These are phyloP conservation scores for Phortica okadai DNA, from an alignment of 2,888 invertebrate species.

Conservation along the genomic window DNA sequence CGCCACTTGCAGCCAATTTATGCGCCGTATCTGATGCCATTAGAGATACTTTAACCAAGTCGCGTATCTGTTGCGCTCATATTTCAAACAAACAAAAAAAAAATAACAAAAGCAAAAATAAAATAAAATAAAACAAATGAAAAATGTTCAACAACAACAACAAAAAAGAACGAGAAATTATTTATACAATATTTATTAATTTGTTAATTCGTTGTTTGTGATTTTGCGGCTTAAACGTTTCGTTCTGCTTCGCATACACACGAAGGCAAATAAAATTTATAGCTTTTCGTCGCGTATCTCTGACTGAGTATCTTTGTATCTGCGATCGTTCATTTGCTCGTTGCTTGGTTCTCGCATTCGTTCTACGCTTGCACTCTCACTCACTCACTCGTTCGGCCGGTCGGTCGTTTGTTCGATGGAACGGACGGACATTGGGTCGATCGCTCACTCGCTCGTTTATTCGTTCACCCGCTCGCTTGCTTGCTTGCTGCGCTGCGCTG, in stretches of 20 bases:
- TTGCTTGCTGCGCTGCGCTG: too few species aligned
- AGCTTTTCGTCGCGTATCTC: conserved; percentile 26
- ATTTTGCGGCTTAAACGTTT: conserved; percentile 70
- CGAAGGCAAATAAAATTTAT: conserved; percentile 28
- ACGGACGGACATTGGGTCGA: too few species aligned
- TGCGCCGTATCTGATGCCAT: conserved; percentile 24
- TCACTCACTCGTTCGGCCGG: too few species aligned
- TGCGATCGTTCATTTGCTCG: neutral
- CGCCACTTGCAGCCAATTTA: neutral
- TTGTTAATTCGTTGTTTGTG: conserved; percentile 71
- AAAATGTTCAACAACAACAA: conserved; percentile 32
- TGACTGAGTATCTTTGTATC: conserved; percentile 9
- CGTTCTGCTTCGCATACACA: conserved; percentile 59
- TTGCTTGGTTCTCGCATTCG: neutral
- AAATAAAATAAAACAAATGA: conserved; percentile 32
- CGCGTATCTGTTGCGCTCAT: conserved; percentile 14
- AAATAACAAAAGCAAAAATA: conserved; percentile 4
- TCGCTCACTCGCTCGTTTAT: too few species aligned
- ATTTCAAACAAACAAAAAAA: conserved; percentile 43
- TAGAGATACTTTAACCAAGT: conserved; percentile 18
- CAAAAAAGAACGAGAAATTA: conserved; percentile 25
- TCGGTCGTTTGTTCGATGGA: too few species aligned
- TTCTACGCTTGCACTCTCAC: neutral
- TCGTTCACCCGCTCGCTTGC: too few species aligned
- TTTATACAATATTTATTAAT: conserved; percentile 61